These are phyloP conservation scores for Microcebus griseorufus DNA, from an alignment of 2,113 vertebrate genomes.

Conservation along the genomic window DNA sequence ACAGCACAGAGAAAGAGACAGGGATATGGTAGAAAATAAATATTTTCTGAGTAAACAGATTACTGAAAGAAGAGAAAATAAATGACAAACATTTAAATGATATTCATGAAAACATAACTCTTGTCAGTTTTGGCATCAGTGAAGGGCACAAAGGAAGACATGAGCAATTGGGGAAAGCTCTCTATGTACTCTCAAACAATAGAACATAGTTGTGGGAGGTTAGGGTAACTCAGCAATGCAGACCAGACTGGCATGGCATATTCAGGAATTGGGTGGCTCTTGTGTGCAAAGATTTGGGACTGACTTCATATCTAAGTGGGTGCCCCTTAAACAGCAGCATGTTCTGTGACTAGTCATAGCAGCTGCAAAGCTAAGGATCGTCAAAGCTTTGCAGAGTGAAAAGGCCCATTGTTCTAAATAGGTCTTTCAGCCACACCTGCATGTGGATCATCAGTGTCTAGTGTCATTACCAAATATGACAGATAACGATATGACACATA, in stretches of 20 bases:
- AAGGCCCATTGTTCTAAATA: neutral
- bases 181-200: neutral
- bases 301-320: neutral
- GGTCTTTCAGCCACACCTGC: conserved; percentile 32
- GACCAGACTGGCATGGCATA: neutral
- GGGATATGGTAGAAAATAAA: neutral
- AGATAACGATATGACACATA: neutral
- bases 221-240: neutral
- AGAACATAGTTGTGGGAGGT: neutral
- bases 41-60: neutral
- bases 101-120: neutral
- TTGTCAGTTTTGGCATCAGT: neutral
- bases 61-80: neutral
- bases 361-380: conserved; percentile 26
- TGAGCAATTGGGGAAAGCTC: neutral
- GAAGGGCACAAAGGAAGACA: neutral
- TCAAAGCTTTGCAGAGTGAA: neutral
- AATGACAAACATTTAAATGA: neutral
- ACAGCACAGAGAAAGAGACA: neutral
- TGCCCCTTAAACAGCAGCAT: neutral
- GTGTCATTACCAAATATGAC: neutral
- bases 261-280: neutral
- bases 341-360: neutral
- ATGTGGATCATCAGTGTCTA: neutral
- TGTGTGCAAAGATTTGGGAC: neutral